Evolutionary conservation across 2,888 invertebrate genomes (phyloP).

Genomic region (Platypus cylindrus): DNA sequence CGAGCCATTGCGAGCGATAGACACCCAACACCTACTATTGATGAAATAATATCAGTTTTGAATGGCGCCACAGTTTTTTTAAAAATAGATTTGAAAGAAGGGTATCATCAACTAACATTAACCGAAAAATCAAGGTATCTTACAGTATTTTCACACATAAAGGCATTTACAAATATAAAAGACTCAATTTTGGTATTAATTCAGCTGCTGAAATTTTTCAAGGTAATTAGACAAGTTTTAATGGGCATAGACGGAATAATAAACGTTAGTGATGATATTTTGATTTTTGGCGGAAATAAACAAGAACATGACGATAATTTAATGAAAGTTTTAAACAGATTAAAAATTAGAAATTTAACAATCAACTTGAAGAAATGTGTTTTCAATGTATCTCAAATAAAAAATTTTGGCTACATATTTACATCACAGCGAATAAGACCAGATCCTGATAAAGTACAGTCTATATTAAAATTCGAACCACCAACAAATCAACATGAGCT

Average conservation of each 20-base stretch:
- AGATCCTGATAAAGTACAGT: constrained; percentile 19
- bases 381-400: constrained; percentile 16
- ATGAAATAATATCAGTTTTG: constrained; percentile 14
- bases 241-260: constrained; percentile 4
- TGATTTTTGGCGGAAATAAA: constrained; percentile 23
- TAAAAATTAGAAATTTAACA: constrained; percentile 18
- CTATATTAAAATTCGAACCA: constrained; percentile 17
- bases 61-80: constrained; percentile 16
- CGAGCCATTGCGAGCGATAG: constrained; percentile 17
- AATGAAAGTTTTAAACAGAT: constrained; percentile 18
- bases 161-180: constrained; percentile 29
- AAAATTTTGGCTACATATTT: constrained; percentile 24
- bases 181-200: constrained; percentile 27
- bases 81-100: constrained; percentile 27
- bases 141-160: constrained; percentile 28
- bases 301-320: constrained; percentile 24
- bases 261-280: constrained; percentile 8
- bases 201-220: constrained; percentile 10
- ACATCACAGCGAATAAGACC: constrained; percentile 22
- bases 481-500: constrained; percentile 19
- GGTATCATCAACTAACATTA: constrained; percentile 29
- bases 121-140: constrained; percentile 23
- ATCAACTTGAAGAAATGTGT: constrained; percentile 26
- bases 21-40: constrained; percentile 16
- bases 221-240: constrained; percentile 6